Percentiles rank a stretch among this genome's conserved stretches.
phyloP scores from a whole-genome alignment of 2,797 vertebrate species.

The Protonibea diacanthus region DNA sequence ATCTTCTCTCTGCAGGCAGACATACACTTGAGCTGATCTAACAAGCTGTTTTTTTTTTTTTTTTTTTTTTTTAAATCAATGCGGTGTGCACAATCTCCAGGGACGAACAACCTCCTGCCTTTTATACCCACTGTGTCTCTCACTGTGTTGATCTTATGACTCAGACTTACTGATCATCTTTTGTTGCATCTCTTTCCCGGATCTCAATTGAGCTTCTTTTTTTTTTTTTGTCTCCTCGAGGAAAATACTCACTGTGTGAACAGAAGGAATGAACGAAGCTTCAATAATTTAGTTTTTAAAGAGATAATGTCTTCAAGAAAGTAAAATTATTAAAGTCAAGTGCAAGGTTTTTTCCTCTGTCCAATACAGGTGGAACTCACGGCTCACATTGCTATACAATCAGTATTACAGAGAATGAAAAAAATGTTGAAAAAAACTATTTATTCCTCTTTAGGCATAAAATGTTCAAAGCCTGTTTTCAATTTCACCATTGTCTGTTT shows the following conservation, averaged over 20 bases:
- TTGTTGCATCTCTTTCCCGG: slow-evolving; percentile 10
- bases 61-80: slow-evolving; percentile 34
- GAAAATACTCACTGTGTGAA: neutral
- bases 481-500: neutral
- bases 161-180: slow-evolving; percentile 31
- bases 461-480: neutral
- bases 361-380: neutral
- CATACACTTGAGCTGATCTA: neutral
- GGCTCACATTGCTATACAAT: neutral
- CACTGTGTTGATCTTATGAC: slow-evolving; percentile 36
- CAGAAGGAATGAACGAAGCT: neutral
- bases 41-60: neutral
- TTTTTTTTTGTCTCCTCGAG: neutral
- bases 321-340: neutral
- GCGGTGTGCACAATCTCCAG: slow-evolving; percentile 12
- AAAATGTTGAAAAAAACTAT: neutral
- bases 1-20: slow-evolving; percentile 6
- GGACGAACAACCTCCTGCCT: slow-evolving; percentile 24
- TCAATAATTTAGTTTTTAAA: neutral
- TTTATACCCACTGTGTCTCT: slow-evolving; percentile 27
- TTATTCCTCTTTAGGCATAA: neutral
- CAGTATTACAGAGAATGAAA: neutral
- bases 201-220: neutral
- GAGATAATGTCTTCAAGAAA: neutral
- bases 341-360: neutral